Percentiles rank a stretch among this genome's conserved stretches.
These are phyloP conservation scores for Parelbella ahira DNA, from an alignment of 2,888 invertebrate genomes.

Conservation along the genomic window DNA sequence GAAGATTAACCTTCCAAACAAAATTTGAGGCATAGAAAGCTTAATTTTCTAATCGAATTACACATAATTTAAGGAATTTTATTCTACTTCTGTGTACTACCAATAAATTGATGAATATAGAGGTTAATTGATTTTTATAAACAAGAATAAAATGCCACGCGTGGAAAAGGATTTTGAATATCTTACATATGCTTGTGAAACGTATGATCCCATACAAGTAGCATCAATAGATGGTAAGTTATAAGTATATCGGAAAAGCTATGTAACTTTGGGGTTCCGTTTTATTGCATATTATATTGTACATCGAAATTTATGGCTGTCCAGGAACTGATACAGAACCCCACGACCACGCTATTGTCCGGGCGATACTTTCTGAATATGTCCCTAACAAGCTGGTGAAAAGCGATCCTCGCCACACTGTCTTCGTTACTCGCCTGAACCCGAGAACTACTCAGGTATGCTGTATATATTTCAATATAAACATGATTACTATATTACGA, in stretches of 20 bases:
- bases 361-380: constrained; percentile 86
- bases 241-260: too few species aligned
- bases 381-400: constrained; percentile 83
- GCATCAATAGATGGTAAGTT: constrained; percentile 90
- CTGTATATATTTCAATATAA: not conserved
- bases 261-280: too few species aligned
- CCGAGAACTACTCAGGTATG: constrained; percentile 82
- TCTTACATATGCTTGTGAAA: constrained; percentile 58
- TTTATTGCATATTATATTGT: not conserved
- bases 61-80: too few species aligned
- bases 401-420: constrained; percentile 85
- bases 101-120: too few species aligned
- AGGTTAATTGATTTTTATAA: too few species aligned
- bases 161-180: constrained; percentile 36
- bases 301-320: not conserved
- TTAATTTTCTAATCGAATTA: too few species aligned
- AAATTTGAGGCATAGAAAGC: too few species aligned
- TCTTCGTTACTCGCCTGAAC: constrained; percentile 88
- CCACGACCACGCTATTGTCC: constrained; percentile 87
- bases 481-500: too few species aligned
- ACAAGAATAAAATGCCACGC: constrained; percentile 17
- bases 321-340: constrained; percentile 87
- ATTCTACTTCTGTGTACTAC: too few species aligned
- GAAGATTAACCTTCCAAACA: too few species aligned
- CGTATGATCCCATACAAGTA: constrained; percentile 89